phyloP scores from a whole-genome alignment of 2,888 invertebrate genomes.

The Rhyacophila evoluta region DNA sequence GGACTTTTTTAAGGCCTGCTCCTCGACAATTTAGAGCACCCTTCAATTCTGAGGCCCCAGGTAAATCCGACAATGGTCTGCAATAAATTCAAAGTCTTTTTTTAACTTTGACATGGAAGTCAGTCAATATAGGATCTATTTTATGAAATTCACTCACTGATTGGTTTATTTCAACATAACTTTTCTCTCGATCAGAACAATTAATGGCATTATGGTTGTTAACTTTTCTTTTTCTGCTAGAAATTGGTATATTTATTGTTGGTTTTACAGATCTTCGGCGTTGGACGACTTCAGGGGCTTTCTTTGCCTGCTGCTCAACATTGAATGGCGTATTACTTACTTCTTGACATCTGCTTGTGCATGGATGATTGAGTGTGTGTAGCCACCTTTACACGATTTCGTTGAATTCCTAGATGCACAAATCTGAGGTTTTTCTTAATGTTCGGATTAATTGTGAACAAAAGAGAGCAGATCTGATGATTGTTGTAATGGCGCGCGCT shows the following conservation, averaged over 20 bases:
- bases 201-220: not conserved
- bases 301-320: not conserved
- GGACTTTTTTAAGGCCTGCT: no score
- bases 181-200: not conserved
- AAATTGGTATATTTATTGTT: constrained; percentile 47
- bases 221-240: constrained; percentile 43
- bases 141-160: not conserved
- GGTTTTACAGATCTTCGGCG: constrained; percentile 58
- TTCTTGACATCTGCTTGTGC: no score
- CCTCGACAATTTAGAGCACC: no score
- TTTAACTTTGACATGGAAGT: no score
- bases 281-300: constrained; percentile 10
- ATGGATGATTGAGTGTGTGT: no score
- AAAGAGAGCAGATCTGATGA: not conserved
- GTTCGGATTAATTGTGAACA: not conserved
- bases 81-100: no score
- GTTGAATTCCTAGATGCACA: not conserved
- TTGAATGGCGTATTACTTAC: not conserved
- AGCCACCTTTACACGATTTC: not conserved
- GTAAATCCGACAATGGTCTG: no score
- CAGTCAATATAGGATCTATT: no score
- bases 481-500: not conserved
- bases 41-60: no score
- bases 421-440: not conserved
- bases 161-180: not conserved